Evolutionary conservation across 2,797 vertebrate genomes (phyloP), one percentile per base, ranked within the genome.

Genomic region (Podargus strigoides): DNA sequence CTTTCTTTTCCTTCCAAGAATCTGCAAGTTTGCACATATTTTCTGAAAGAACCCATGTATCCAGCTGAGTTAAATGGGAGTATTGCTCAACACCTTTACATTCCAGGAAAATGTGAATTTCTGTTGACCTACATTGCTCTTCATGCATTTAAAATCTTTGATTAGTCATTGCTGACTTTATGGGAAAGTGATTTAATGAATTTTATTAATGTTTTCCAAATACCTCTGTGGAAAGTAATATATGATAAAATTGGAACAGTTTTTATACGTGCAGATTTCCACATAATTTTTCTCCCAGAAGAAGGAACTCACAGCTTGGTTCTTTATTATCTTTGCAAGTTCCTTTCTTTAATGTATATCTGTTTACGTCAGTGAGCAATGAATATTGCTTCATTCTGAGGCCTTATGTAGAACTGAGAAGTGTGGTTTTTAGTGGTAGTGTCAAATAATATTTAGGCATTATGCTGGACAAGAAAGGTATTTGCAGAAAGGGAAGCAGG

Each of bases 391-490:
- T 81, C 3, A 0, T 44, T 80, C 34, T 47, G 52, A 63, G 74
- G 55, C 27, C 16, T 50, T 22, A 24, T 13, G 36, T 66, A 82
- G 46, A 74, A 63, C 39, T n/a, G 30, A 79, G 66, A 77, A 62
- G 14, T 0, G 2, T 50, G 69, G 10, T 46, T 59, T 37, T 32
- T 27, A 12, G 11, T 41, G 8, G 22, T 41, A 26, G 12, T 20
- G 6, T 27, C 69, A 56, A 62, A 24, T 42, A 46, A 52, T 64
- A 56, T 32, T 80, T 26, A 78, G 53, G n/a, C 5, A 4, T 3
- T 1, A 20, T 53, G 32, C 49, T 80, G 37, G 22, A 34, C 0
- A 0, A 52, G 44, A 75, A 47, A 30, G 6, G 7, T 46, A 19
- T 72, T 75, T 63, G 55, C 55, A 41, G 63, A 60, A 59, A 9